phyloP scores from a whole-genome alignment of 1,140 invertebrate genomes.

The Vollenhovia emeryi region DNA sequence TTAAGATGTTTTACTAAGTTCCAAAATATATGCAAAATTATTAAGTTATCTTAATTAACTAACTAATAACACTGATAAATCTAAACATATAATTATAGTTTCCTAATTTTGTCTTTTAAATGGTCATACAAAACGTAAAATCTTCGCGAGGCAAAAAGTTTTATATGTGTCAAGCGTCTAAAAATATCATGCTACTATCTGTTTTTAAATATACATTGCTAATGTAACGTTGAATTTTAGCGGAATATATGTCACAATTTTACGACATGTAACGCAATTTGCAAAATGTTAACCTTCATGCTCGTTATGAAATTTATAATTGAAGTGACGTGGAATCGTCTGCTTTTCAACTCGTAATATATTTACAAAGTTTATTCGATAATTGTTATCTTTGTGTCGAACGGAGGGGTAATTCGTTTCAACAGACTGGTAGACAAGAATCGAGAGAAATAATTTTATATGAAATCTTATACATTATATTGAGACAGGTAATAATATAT shows the following conservation, averaged over 20 bases:
- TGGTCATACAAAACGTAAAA: background rate
- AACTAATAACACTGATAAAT: background rate
- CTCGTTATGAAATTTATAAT: slow-evolving; percentile 3
- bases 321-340: background rate
- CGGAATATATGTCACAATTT: background rate
- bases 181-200: no score
- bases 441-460: background rate
- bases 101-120: background rate
- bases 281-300: background rate
- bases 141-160: no score
- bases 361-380: slow-evolving; percentile 15
- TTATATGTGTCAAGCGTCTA: background rate
- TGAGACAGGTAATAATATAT: background rate
- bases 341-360: background rate
- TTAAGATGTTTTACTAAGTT: background rate
- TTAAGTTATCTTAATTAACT: background rate
- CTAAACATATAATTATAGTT: background rate
- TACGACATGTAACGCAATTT: background rate
- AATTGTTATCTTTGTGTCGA: background rate
- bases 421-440: background rate
- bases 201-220: background rate
- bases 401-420: slow-evolving; percentile 6
- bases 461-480: background rate
- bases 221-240: background rate
- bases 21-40: background rate